Conservation (phyloP, 2,797 vertebrate species). For the Salmo trutta region DNA sequence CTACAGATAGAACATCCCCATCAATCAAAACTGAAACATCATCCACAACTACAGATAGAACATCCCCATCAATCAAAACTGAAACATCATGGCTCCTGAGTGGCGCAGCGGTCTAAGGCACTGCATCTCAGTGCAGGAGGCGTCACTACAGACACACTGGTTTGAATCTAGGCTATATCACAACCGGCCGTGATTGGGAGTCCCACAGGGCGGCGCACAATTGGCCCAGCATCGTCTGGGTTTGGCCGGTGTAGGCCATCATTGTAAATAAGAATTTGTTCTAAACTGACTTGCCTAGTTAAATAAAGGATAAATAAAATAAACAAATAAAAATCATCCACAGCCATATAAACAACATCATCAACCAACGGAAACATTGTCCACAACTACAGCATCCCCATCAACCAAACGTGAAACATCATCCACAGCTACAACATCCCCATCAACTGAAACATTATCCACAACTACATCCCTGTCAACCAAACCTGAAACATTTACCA, state of each 20-base stretch:
- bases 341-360: not conserved
- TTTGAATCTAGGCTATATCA: no score
- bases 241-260: no score
- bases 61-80: not conserved
- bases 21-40: not conserved
- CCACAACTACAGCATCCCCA: not conserved
- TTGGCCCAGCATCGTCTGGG: no score
- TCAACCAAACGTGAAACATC: not conserved
- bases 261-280: no score
- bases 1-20: not conserved
- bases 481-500: not conserved
- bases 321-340: no score
- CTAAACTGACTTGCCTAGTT: no score
- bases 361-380: not conserved
- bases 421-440: not conserved
- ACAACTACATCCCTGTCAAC: not conserved
- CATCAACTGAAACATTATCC: not conserved
- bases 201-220: no score
- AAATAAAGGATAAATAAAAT: no score
- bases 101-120: no score
- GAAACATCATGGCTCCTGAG: not conserved
- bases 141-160: no score
- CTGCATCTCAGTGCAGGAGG: no score
- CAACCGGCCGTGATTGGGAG: no score
- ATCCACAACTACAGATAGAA: not conserved